phyloP scores from a whole-genome alignment of 1,140 invertebrate species.

The Phthorimaea operculella region DNA sequence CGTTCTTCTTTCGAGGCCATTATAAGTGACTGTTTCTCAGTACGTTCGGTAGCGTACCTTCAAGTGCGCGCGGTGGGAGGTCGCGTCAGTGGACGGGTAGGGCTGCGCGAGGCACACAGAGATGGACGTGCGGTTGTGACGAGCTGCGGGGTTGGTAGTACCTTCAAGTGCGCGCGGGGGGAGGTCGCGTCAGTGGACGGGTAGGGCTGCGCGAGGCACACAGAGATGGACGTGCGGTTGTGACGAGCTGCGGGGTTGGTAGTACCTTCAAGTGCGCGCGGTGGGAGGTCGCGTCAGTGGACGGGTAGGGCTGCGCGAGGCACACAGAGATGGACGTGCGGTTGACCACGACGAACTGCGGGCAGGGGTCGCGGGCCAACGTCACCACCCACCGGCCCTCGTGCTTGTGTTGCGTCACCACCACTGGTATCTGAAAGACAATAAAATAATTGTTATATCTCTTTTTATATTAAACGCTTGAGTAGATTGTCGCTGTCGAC shows the following conservation, averaged over 20 bases:
- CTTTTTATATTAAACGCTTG: too few species aligned
- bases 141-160: too few species aligned
- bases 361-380: conserved; percentile 37
- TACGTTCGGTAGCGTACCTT: too few species aligned
- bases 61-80: background rate
- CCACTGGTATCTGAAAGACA: conserved; percentile 35
- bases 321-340: conserved; percentile 19
- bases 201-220: too few species aligned
- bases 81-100: too few species aligned
- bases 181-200: too few species aligned
- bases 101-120: too few species aligned
- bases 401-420: conserved; percentile 37
- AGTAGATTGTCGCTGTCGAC: background rate
- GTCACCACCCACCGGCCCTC: conserved; percentile 41
- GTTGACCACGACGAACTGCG: conserved; percentile 44
- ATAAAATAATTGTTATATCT: background rate
- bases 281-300: background rate
- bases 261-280: background rate
- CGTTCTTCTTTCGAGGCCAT: too few species aligned
- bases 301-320: conserved; percentile 25
- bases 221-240: background rate
- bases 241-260: too few species aligned
- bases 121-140: background rate
- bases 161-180: background rate
- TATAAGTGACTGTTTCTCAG: too few species aligned